Conservation (phyloP, 1,140 invertebrate species). For the Drosophila rhopaloa region DNA sequence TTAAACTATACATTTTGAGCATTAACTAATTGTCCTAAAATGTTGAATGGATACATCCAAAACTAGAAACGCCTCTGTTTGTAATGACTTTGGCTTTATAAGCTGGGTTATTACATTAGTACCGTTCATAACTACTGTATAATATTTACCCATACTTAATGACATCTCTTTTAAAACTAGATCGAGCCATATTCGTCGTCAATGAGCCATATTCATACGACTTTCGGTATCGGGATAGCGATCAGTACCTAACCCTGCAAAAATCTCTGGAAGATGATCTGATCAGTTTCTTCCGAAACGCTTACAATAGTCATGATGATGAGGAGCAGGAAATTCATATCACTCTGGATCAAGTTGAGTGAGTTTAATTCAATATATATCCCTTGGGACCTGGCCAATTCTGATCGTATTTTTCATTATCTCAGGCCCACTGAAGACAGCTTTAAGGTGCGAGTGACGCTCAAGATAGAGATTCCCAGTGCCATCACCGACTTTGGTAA, state of each 20-base stretch:
- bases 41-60: too few relatives aligned
- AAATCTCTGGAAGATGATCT: constrained; percentile 44
- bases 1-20: too few relatives aligned
- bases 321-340: constrained; percentile 44
- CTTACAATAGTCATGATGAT: constrained; percentile 54
- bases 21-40: too few relatives aligned
- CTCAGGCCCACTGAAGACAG: constrained; percentile 57
- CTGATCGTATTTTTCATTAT: background rate
- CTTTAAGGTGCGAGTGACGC: constrained; percentile 53
- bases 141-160: too few relatives aligned
- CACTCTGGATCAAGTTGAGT: constrained; percentile 54
- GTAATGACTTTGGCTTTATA: too few relatives aligned
- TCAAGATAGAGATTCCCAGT: constrained; percentile 63
- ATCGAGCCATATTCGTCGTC: constrained; percentile 59
- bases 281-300: constrained; percentile 35
- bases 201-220: constrained; percentile 55
- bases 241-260: constrained; percentile 38
- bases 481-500: constrained; percentile 46
- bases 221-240: constrained; percentile 28
- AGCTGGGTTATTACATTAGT: too few relatives aligned
- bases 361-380: constrained; percentile 22
- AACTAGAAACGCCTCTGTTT: too few relatives aligned
- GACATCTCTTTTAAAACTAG: constrained; percentile 8
- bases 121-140: too few relatives aligned
- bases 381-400: background rate